These are phyloP conservation scores for Ptilorrhoa leucosticta DNA, from an alignment of 2,113 vertebrate genomes.

Conservation along the genomic window DNA sequence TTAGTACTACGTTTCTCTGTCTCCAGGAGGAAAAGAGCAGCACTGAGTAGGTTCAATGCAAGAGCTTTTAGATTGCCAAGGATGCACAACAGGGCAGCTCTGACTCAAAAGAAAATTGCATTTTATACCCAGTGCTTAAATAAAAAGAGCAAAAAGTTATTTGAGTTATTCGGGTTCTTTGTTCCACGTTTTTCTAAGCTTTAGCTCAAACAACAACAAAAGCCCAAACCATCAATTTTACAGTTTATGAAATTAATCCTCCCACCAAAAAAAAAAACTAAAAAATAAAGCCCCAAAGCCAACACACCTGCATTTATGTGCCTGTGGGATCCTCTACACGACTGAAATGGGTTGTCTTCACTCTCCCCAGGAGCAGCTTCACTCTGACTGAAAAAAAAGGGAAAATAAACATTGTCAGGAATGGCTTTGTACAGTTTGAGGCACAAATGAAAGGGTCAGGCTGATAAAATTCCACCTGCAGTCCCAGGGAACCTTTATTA, in stretches of 20 bases:
- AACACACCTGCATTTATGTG: conserved; percentile 79
- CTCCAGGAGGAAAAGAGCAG: background rate
- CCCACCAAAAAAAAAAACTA: background rate
- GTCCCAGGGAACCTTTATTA: background rate
- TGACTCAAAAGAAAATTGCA: background rate
- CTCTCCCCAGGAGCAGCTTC: background rate
- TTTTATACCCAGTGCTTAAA: background rate
- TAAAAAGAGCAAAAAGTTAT: background rate
- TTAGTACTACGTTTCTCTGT: background rate
- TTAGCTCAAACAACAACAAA: background rate
- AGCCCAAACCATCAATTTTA: background rate
- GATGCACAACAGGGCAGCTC: background rate
- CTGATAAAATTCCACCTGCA: background rate
- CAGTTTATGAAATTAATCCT: background rate
- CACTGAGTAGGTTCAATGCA: background rate
- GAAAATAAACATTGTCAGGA: background rate
- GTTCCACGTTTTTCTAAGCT: background rate
- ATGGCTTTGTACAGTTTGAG: background rate
- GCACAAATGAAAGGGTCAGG: background rate
- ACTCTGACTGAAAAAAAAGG: background rate
- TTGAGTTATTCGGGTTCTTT: background rate
- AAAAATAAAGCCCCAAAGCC: background rate
- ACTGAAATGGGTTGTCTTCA: conserved; percentile 38
- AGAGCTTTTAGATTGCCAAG: background rate
- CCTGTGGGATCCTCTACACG: conserved; percentile 26